These are phyloP conservation scores for Temnothorax ravouxi DNA, from an alignment of 2,888 invertebrate species.

Conservation along the genomic window DNA sequence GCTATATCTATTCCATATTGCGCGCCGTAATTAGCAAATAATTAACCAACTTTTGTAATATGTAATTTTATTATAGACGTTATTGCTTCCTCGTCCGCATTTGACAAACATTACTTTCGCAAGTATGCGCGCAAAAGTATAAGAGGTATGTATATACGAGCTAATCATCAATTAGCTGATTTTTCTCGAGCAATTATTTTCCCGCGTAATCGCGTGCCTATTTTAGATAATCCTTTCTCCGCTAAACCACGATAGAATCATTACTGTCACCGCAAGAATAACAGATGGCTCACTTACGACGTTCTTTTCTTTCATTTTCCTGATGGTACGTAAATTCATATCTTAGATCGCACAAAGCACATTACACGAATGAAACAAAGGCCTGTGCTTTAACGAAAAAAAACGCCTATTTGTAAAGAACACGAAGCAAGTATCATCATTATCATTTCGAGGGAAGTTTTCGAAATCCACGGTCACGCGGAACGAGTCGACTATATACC, in stretches of 20 bases:
- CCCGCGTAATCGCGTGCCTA: slow-evolving; percentile 32
- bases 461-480: slow-evolving; percentile 5
- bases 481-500: slow-evolving; percentile 16
- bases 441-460: background rate
- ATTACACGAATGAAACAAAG: background rate
- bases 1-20: background rate
- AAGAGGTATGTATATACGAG: background rate
- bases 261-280: slow-evolving; percentile 24
- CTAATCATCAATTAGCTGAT: background rate
- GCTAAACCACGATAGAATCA: slow-evolving; percentile 7
- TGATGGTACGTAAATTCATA: slow-evolving; percentile 36
- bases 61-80: background rate
- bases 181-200: slow-evolving; percentile 19
- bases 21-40: slow-evolving; percentile 19
- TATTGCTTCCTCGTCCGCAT: background rate
- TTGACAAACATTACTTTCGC: background rate
- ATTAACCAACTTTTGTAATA: slow-evolving; percentile 17
- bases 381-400: background rate
- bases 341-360: background rate
- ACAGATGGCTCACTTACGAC: background rate
- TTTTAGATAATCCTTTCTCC: slow-evolving; percentile 36
- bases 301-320: slow-evolving; percentile 55
- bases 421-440: background rate
- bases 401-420: background rate
- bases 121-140: background rate